Percentiles rank a stretch among this genome's conserved stretches.
These are phyloP conservation scores for Pseudopipra pipra DNA, from an alignment of 2,113 vertebrate genomes.

Conservation along the genomic window DNA sequence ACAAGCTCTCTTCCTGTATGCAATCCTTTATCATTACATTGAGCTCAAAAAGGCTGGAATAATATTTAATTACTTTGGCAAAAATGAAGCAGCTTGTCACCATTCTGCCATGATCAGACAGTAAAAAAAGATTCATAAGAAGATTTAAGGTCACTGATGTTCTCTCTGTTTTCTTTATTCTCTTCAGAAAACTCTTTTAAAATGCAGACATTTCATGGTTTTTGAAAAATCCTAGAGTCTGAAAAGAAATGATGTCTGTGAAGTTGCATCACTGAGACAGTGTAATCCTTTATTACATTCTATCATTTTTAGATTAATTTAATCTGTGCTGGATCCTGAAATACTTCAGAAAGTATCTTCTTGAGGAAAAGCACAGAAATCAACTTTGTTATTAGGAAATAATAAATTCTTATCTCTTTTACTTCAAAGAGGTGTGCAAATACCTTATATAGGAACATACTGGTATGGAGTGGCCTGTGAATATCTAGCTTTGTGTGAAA, in stretches of 20 bases:
- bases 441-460: background rate
- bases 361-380: background rate
- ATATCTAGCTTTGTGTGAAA: background rate
- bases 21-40: background rate
- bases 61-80: background rate
- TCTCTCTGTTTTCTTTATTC: background rate
- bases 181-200: background rate
- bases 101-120: background rate
- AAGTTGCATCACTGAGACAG: background rate
- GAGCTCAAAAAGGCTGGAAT: background rate
- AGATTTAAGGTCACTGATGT: background rate
- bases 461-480: background rate
- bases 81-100: background rate
- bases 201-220: background rate
- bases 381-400: background rate
- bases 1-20: background rate
- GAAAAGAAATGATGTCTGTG: background rate
- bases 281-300: slow-evolving; percentile 6
- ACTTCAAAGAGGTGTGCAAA: background rate
- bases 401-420: background rate
- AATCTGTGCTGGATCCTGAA: background rate
- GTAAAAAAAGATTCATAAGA: background rate
- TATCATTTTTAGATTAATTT: slow-evolving; percentile 19
- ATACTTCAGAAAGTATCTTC: background rate
- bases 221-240: background rate